phyloP scores from a whole-genome alignment of 2,113 vertebrate species.

The Accipiter cooperii region DNA sequence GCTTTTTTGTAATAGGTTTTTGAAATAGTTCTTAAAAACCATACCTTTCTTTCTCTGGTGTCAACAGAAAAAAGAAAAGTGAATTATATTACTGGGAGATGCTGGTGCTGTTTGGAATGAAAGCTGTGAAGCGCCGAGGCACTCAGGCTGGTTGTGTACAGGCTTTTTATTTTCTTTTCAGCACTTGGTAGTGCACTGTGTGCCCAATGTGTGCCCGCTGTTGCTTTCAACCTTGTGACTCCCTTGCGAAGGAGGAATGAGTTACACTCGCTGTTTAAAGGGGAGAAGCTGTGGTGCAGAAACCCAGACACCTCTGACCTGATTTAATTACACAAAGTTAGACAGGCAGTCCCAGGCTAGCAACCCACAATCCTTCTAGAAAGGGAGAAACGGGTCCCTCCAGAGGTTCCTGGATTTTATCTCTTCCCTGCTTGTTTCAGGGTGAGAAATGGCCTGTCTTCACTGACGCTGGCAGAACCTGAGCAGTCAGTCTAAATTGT shows the following conservation, averaged over 20 bases:
- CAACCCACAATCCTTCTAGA: background rate
- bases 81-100: background rate
- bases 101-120: background rate
- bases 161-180: background rate
- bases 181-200: background rate
- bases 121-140: background rate
- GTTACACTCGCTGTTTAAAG: background rate
- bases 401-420: background rate
- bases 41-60: too few relatives aligned
- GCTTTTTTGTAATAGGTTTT: too few relatives aligned
- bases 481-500: background rate
- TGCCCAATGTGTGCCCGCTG: fast-evolving
- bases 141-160: background rate
- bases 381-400: background rate
- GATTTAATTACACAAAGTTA: background rate
- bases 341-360: background rate
- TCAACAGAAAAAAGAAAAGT: background rate
- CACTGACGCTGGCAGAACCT: background rate
- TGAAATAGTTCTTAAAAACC: too few relatives aligned
- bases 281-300: background rate
- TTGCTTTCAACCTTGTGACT: background rate
- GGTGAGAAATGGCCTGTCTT: background rate
- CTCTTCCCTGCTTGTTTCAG: background rate
- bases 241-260: background rate
- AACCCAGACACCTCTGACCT: background rate